These are phyloP conservation scores for Caenorhabditis doughertyi DNA, from an alignment of 2,888 invertebrate genomes.

Conservation along the genomic window DNA sequence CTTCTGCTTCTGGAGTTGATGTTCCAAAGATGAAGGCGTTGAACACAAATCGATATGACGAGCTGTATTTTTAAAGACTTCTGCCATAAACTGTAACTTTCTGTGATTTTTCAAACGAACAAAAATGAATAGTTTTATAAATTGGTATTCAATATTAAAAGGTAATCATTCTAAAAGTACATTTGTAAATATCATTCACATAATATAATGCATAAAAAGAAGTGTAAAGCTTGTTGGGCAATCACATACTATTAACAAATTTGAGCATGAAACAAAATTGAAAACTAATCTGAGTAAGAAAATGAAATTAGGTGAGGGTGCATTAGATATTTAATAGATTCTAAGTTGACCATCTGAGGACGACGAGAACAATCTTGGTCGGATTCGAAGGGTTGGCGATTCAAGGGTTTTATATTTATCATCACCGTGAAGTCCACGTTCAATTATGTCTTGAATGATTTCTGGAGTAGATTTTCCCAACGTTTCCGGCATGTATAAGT, in stretches of 20 bases:
- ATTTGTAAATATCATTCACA: conserved; percentile 44
- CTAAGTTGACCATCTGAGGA: conserved; percentile 3
- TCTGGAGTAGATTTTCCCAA: conserved; percentile 73
- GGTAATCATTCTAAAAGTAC: neutral
- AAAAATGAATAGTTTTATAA: conserved; percentile 18
- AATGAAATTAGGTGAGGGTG: neutral
- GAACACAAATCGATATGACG: conserved; percentile 44
- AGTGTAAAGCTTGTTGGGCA: neutral
- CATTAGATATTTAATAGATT: conserved; percentile 29
- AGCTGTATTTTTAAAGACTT: conserved; percentile 25
- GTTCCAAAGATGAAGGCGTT: conserved; percentile 38
- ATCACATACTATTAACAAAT: conserved; percentile 7
- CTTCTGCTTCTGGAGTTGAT: neutral
- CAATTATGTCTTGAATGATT: conserved; percentile 68
- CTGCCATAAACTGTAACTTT: neutral
- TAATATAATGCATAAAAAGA: neutral
- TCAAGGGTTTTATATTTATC: conserved; percentile 17
- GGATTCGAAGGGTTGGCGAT: conserved; percentile 31
- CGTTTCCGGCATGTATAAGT: conserved; percentile 78
- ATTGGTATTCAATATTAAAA: conserved; percentile 21
- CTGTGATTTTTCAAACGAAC: neutral
- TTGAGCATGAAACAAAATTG: conserved; percentile 45
- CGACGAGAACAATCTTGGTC: conserved; percentile 16
- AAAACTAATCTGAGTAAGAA: conserved; percentile 3
- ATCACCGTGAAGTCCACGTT: conserved; percentile 27